Evolutionary conservation across 2,888 invertebrate genomes (phyloP), one percentile per base, ranked within the genome.

Genomic region (Yponomeuta evonymella): DNA sequence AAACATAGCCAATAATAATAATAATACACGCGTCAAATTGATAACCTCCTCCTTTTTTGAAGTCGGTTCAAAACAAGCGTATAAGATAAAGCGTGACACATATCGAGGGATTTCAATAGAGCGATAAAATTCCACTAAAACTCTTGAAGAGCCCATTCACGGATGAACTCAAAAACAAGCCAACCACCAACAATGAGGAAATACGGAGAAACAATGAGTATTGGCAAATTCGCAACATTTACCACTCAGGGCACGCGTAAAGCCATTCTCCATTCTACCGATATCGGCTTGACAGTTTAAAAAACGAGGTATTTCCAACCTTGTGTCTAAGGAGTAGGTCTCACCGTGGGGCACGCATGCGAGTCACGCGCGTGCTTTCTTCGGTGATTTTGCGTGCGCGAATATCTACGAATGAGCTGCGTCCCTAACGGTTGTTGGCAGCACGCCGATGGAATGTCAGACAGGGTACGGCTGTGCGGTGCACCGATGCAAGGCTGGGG

Each of bases 291-390:
- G 12, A 12, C 83, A 65, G 29, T 29, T 12, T 11, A 15, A 30
- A 23, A 29, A 23, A n/a, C 33, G 29, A 30, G 30, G 65, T 11
- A 23, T 65, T 29, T 33, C 11, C 65, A 65, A 65, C 65, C 29
- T 29, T 33, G 65, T 23, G 51, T 58, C 51, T 15, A 15, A 58
- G 51, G 15, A 58, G 12, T 15, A 58, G 15, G 51, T 15, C 12
- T 12, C 51, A 12, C n/a, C 58, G 70, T 11, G 15, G 36, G 10
- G 67, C 90, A 82, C 76, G 82, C 78, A 90, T 83, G 81, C 83
- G 73, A 79, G 85, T 89, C 91, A 90, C 90, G 91, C 83, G 84
- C 85, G 79, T 85, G 90, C 90, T 90, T 90, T 90, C 91, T 89
- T 90, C 86, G 85, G 83, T 85, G 80, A 87, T 89, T 89, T 91